Conservation (phyloP, 1,140 invertebrate species). For the Plodia interpunctella region DNA sequence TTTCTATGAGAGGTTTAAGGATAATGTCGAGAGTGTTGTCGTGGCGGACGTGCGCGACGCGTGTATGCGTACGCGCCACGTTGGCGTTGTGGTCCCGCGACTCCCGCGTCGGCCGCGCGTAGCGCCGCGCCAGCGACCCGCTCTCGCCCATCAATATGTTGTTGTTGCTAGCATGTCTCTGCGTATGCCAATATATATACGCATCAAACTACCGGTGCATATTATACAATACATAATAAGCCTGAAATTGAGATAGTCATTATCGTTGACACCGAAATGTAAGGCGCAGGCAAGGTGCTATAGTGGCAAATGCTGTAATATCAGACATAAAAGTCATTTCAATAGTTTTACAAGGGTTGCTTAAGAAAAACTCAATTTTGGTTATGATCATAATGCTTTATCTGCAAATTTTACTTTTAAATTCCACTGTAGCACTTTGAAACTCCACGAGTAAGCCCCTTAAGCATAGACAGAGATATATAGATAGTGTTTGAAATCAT, state of each 20-base stretch:
- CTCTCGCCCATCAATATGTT: constrained; percentile 74
- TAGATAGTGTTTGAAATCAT: constrained; percentile 12
- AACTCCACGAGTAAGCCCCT: constrained; percentile 33
- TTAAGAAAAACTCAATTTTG: too few relatives aligned
- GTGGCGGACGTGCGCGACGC: constrained; percentile 51
- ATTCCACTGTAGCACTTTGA: constrained; percentile 36
- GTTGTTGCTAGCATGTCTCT: constrained; percentile 78
- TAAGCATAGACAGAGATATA: constrained; percentile 25
- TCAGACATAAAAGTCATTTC: too few relatives aligned
- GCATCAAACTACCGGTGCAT: constrained; percentile 52
- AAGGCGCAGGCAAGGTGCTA: constrained; percentile 25
- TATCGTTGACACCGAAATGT: constrained; percentile 5
- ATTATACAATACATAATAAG: constrained; percentile 26
- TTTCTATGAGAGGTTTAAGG: constrained; percentile 76
- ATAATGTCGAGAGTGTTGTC: constrained; percentile 78
- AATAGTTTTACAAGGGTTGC: too few relatives aligned
- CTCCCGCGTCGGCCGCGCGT: constrained; percentile 53
- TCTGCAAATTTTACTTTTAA: constrained; percentile 9
- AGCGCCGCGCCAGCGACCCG: constrained; percentile 67
- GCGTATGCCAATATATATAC: constrained; percentile 62
- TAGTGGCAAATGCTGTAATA: constrained; percentile 20
- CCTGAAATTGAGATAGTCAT: constrained; percentile 11
- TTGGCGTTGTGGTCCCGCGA: constrained; percentile 69
- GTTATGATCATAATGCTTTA: too few relatives aligned
- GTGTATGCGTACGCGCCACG: constrained; percentile 61